Evolutionary conservation across 2,113 vertebrate species (phyloP).

Genomic region (Sialia sialis): DNA sequence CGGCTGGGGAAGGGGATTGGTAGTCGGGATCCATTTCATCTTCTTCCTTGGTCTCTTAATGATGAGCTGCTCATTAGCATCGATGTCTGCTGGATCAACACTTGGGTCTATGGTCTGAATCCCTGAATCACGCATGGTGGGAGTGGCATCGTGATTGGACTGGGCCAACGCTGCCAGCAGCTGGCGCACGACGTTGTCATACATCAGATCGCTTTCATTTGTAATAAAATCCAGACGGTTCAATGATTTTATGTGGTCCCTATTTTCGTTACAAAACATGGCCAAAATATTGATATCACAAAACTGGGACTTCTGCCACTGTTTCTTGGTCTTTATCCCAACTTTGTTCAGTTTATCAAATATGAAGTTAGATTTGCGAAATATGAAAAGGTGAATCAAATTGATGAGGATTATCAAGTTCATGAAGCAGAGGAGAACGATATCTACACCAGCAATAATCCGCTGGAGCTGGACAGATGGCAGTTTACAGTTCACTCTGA

Average conservation of each 20-base stretch:
- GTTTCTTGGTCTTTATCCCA: slow-evolving; percentile 92
- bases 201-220: slow-evolving; percentile 98
- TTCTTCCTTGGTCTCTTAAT: slow-evolving; percentile 95
- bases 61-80: slow-evolving; percentile 83
- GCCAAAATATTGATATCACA: slow-evolving; percentile 99
- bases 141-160: slow-evolving; percentile 94
- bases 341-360: slow-evolving; percentile 99
- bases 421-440: slow-evolving; percentile 90
- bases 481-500: slow-evolving; percentile 94
- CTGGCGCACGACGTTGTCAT: slow-evolving; percentile 98
- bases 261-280: slow-evolving; percentile 98
- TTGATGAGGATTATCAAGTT: slow-evolving; percentile 96
- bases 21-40: slow-evolving; percentile 94
- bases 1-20: slow-evolving; percentile 92
- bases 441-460: slow-evolving; percentile 93
- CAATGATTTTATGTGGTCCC: slow-evolving; percentile 98
- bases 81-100: slow-evolving; percentile 84
- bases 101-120: slow-evolving; percentile 91
- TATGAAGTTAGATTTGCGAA: slow-evolving; percentile 98
- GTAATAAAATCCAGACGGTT: slow-evolving; percentile 99
- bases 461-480: slow-evolving; percentile 95
- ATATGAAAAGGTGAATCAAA: slow-evolving; percentile 94
- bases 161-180: slow-evolving; percentile 92
- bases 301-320: slow-evolving; percentile 98
- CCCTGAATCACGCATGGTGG: slow-evolving; percentile 90